Evolutionary conservation across 2,113 vertebrate species (phyloP), one percentile per base, ranked within the genome.

Genomic region (Anser cygnoides): DNA sequence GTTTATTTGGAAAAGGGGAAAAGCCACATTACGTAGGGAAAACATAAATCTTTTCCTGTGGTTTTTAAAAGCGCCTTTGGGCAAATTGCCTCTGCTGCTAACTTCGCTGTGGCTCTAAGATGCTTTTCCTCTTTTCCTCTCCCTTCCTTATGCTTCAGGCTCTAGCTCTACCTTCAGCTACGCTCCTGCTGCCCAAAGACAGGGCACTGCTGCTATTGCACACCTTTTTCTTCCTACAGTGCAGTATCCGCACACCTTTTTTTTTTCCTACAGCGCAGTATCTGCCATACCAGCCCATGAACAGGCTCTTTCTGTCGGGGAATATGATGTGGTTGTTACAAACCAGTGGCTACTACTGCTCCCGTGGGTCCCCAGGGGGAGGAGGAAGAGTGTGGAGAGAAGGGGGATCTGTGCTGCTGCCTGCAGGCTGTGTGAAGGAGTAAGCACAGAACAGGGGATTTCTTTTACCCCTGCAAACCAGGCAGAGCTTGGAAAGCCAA

Each of bases 41-140:
- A 97, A 93, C 92, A 96, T 96, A 95, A 97, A 94, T 96, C 92
- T 94, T 97, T 96, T 95, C 93, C 96, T 97, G 96, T 70, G 96
- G 96, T 95, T 97, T 97, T 97, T 94, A 94, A 97, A 96, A 94
- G 93, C 72, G 62, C 96, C 96, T 93, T 96, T 95, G 96, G 93
- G 95, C 96, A 96, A 95, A 97, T 97, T 96, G 91, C 90, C 61
- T 93, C 68, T 94, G 83, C 91, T 87, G 87, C 89, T 94, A 95
- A 90, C 77, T 94, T 95, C 88, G 82, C 86, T 96, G 11, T 3
- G 0, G 58, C 84, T 96, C 95, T 93, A 95, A 95, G 94, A 94
- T 87, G 87, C 90, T 97, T 95, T 96, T 70, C 55, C 70, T 93
- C 7, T 43, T 89, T 65, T 90, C 54, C 72, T 89, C 70, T 65